phyloP scores from a whole-genome alignment of 2,113 vertebrate species.

The Tyto alba region DNA sequence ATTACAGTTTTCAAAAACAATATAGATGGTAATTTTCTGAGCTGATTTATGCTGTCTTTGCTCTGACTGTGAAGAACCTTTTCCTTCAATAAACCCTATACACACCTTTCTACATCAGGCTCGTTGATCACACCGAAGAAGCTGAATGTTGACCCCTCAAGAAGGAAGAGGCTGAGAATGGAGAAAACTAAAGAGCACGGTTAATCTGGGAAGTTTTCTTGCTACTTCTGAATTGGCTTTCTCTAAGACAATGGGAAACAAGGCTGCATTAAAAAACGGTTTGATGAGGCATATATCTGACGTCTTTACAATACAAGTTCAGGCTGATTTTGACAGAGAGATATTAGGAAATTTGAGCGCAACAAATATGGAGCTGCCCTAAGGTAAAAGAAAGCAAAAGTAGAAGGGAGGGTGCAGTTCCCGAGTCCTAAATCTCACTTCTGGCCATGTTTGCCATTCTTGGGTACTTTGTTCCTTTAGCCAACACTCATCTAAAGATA shows the following conservation, averaged over 20 bases:
- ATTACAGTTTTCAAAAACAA: neutral
- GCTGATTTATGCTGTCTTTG: neutral
- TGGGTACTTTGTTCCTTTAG: constrained; percentile 38
- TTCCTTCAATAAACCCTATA: neutral
- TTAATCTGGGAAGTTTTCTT: neutral
- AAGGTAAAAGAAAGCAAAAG: constrained; percentile 8
- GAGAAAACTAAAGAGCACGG: neutral
- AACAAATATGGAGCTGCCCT: neutral
- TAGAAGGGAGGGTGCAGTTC: neutral
- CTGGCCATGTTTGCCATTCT: neutral
- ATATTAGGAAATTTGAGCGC: neutral
- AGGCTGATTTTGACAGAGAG: constrained; percentile 22
- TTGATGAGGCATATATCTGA: neutral
- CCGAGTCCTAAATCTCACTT: neutral
- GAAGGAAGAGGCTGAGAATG: neutral
- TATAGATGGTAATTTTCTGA: neutral
- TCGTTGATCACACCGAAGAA: neutral
- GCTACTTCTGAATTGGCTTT: neutral
- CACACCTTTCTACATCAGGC: neutral
- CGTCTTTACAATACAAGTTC: constrained; percentile 6
- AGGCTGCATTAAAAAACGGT: neutral
- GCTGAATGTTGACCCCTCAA: neutral
- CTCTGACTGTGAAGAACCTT: neutral
- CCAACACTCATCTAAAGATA: constrained; percentile 37
- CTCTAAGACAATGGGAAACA: neutral